Evolutionary conservation across 2,113 vertebrate species (phyloP).

Genomic region (Herpetotheres cachinnans): DNA sequence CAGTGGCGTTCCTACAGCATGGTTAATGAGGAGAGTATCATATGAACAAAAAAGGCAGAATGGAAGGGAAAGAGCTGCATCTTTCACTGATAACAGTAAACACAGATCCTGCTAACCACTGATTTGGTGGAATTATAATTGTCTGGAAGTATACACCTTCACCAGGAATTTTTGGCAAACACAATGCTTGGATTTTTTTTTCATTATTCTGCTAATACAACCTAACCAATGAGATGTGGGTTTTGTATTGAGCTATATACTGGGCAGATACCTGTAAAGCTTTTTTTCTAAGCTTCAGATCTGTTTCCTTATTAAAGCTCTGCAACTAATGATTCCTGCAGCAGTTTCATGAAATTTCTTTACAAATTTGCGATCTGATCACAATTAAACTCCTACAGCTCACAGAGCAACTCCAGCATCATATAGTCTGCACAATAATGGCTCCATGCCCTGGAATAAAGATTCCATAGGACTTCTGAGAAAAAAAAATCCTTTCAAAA

Average conservation of each 20-base stretch:
- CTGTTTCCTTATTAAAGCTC: neutral
- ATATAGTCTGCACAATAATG: neutral
- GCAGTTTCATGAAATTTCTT: neutral
- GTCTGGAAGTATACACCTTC: neutral
- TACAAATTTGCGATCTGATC: neutral
- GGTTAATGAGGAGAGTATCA: neutral
- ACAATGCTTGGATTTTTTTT: neutral
- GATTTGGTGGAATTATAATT: neutral
- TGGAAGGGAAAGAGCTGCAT: neutral
- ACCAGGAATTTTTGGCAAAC: neutral
- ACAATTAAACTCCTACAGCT: neutral
- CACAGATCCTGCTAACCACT: neutral
- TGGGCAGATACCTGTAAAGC: neutral
- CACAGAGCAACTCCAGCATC: neutral
- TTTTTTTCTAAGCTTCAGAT: neutral
- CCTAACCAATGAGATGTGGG: neutral
- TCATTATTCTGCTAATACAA: neutral
- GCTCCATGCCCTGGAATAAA: neutral
- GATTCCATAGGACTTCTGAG: neutral
- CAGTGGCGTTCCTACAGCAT: neutral
- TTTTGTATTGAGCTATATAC: neutral
- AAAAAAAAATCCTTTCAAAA: neutral
- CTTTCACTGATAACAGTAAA: neutral
- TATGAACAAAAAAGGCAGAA: neutral
- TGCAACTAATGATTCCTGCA: neutral